phyloP scores from a whole-genome alignment of 2,113 vertebrate genomes.

The Pavo muticus region DNA sequence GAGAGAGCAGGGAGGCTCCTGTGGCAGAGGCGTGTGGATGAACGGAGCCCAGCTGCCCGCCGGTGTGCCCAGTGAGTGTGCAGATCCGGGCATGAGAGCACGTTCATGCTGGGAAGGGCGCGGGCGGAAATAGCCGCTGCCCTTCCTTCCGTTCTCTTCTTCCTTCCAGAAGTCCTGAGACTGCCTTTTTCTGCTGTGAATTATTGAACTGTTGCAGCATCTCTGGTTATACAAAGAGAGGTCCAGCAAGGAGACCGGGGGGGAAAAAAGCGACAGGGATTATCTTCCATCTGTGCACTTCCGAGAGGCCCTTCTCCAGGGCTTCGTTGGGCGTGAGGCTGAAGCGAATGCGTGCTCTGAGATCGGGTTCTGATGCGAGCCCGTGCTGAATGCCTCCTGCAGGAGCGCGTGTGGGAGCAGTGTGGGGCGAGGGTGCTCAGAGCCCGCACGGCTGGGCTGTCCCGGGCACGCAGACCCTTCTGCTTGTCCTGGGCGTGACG shows the following conservation, averaged over 20 bases:
- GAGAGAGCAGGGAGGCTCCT: fast-evolving
- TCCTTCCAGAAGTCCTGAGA: background rate
- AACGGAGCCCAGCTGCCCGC: background rate
- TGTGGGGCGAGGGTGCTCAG: no score
- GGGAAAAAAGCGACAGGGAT: background rate
- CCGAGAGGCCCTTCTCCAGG: background rate
- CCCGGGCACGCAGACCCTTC: no score
- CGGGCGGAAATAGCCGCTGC: background rate
- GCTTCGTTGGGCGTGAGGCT: background rate
- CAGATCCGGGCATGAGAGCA: background rate
- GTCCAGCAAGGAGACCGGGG: background rate
- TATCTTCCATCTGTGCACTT: no score
- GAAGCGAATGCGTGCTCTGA: background rate
- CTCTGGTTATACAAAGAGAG: background rate
- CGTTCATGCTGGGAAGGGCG: background rate
- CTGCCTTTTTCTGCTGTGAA: background rate
- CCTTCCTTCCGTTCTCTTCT: background rate
- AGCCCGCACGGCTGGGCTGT: no score
- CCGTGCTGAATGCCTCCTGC: no score
- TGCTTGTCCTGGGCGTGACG: no score
- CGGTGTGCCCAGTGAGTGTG: background rate
- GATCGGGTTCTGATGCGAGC: no score
- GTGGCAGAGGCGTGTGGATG: background rate
- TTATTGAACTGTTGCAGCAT: background rate
- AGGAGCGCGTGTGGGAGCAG: no score